Evolutionary conservation across 2,797 vertebrate species (phyloP), one percentile per base, ranked within the genome.

Genomic region (Tapirus indicus): DNA sequence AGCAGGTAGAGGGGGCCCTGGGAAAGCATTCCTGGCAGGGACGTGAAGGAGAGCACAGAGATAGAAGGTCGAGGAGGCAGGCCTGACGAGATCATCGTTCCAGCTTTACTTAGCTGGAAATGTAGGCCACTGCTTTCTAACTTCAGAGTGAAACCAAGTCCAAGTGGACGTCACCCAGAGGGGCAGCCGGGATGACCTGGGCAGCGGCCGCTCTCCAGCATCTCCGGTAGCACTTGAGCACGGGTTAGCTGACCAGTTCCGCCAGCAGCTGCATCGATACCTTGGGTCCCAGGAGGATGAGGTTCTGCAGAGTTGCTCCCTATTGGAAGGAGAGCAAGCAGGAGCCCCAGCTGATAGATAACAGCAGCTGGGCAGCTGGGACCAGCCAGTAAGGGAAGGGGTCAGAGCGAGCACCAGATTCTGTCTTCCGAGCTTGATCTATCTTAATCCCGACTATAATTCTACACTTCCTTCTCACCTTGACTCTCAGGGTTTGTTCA

Each of bases 121-220:
- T 52, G 38, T 12, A 92, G 90, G 80, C 41, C 72, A 62, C 38
- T 69, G 80, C 80, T 94, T 89, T 95, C 68, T 78, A 88, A 83
- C 83, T 78, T 72, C 56, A 74, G 44, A 93, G 56, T 44, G 84
- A 95, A 87, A 84, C 35, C 10, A 62, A 90, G 75, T 44, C 92
- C 66, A 60, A 23, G 52, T 2, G 20, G 77, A 54, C 0, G 0
- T 60, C 44, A 21, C 23, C 74, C 85, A 71, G 52, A 27, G 78
- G 64, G 84, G 32, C 88, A 49, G 32, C 90, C 4, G 10, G 35
- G 29, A 21, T 17, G 17, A 44, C 74, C 77, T n/a, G 35, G 82
- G 74, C 1, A 3, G 41, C 0, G 32, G 74, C 47, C 47, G 7
- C 6, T 1, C 4, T 80, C 86, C 16, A 17, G 71, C 1, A 2